Conservation (phyloP, 2,797 vertebrate genomes). For the Syndactyla subalaris region DNA sequence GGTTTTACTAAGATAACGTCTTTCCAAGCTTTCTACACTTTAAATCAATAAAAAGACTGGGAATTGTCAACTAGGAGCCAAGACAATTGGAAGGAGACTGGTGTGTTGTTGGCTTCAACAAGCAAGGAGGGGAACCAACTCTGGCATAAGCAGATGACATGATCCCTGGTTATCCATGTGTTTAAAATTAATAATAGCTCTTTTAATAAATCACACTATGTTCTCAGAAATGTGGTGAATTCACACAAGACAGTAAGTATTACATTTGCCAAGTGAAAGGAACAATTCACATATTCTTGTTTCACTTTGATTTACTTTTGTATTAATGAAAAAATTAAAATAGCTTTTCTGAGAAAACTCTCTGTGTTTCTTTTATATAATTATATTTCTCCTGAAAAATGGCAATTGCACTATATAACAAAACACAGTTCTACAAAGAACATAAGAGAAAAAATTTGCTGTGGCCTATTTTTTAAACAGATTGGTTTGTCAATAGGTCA, state of each 20-base stretch:
- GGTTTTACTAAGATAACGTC: neutral
- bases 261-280: neutral
- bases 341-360: neutral
- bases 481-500: neutral
- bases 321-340: conserved; percentile 11
- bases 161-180: neutral
- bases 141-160: neutral
- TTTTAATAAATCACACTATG: neutral
- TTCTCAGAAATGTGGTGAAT: neutral
- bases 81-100: neutral
- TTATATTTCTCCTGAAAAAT: neutral
- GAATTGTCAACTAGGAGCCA: neutral
- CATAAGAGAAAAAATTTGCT: neutral
- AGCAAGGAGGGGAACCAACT: neutral
- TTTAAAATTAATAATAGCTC: neutral
- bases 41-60: neutral
- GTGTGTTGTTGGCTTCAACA: fast-evolving
- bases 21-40: neutral
- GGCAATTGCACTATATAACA: neutral
- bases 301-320: neutral
- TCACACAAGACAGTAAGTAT: neutral
- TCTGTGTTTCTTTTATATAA: neutral
- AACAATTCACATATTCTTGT: neutral
- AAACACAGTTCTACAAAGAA: neutral
- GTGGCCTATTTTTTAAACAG: neutral